Evolutionary conservation across 2,113 vertebrate species (phyloP), one percentile per base, ranked within the genome.

Genomic region (Cynopterus brachyotis): DNA sequence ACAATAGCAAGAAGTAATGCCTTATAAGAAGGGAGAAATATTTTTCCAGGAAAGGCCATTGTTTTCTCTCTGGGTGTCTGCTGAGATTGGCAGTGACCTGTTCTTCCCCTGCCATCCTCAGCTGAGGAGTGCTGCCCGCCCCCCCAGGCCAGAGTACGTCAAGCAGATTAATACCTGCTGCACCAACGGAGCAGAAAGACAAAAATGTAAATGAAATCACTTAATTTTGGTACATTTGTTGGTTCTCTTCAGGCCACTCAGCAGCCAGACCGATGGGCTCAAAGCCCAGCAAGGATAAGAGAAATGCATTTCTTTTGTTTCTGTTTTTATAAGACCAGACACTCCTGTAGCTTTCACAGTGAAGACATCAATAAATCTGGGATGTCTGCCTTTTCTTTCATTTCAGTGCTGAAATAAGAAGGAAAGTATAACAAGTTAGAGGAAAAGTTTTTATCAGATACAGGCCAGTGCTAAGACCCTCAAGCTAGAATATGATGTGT

Each of bases 191-290:
- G 75, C 83, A 88, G 81, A 86, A 92, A 70, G 75, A 59, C 75
- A 69, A 95, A 93, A 67, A 81, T 75, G 53, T n/a, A 92, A 96
- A 92, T 85, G 87, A 84, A 94, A 19, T 76, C 76, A 55, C 72
- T 92, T 90, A 53, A 87, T 94, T 95, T 95, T 28, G 57, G 13
- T 87, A 24, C 92, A 32, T 79, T 87, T 94, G 87, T 66, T 66
- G 40, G 12, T 94, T 95, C 81, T 96, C 73, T 76, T 96, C 20
- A 35, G 91, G 57, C 93, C 50, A 60, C 57, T 91, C 9, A 1
- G 57, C 32, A 86, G 50, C 67, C 97, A 93, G 82, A 96, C 60
- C 47, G 3, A 85, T 88, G 70, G 86, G 66, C 66, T 81, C 8
- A 66, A 7, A 9, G 55, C 75, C 66, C 73, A 82, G 24, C 62